A percentile compares a stretch with the other conserved stretches of the same genome.
These are phyloP conservation scores for Palloptera scutellata DNA, from an alignment of 2,888 invertebrate species.

Conservation along the genomic window DNA sequence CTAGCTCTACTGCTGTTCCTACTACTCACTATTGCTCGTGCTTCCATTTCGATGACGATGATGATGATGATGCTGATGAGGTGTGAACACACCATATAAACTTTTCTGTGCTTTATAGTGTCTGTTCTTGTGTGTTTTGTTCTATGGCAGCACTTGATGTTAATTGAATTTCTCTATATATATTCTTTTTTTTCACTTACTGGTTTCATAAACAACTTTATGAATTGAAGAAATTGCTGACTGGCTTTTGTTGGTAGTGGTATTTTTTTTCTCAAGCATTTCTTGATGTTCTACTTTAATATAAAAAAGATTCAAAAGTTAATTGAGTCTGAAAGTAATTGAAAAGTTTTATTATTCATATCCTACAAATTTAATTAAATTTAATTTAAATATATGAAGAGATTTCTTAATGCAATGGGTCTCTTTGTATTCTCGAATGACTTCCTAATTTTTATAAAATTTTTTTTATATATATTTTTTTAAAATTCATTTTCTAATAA, in stretches of 20 bases:
- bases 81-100: conserved; percentile 53
- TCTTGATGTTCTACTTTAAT: background rate
- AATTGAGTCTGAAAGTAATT: conserved; percentile 56
- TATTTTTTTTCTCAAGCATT: background rate
- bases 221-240: conserved; percentile 22
- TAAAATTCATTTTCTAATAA: background rate
- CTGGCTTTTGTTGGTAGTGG: conserved; percentile 10
- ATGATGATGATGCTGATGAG: conserved; percentile 48
- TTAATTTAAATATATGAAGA: conserved; percentile 30
- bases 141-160: conserved; percentile 58
- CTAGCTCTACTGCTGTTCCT: background rate
- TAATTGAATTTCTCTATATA: conserved; percentile 60
- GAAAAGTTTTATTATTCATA: conserved; percentile 44
- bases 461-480: conserved; percentile 10
- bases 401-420: conserved; percentile 13
- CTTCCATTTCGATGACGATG: conserved; percentile 27
- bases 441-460: background rate
- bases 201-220: conserved; percentile 33
- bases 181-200: conserved; percentile 12
- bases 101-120: conserved; percentile 6
- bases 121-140: conserved; percentile 43
- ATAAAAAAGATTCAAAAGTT: conserved; percentile 42
- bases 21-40: conserved; percentile 1
- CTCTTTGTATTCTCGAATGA: too few relatives aligned
- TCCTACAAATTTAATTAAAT: conserved; percentile 28